Conservation (phyloP, 2,113 vertebrate genomes). For the mouse (Mus musculus) region GRCm39 chr10:52044501-52045000, state of each 20-base stretch:
- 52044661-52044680: background rate
- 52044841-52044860: constrained; percentile 29
- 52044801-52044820: constrained; percentile 82
- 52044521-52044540: background rate
- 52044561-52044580: background rate
- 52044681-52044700: constrained; percentile 77
- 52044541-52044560: background rate
- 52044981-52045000: background rate
- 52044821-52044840: constrained; percentile 84
- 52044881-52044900: fast-evolving
- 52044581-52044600: background rate
- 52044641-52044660: background rate
- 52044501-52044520: background rate
- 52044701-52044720: constrained; percentile 86
- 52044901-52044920: background rate
- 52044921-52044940: background rate
- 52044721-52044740: constrained; percentile 82
- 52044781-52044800: constrained; percentile 86
- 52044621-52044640: constrained; percentile 20
- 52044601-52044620: background rate
- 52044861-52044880: background rate
- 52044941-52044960: too few relatives aligned
- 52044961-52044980: background rate
- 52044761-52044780: constrained; percentile 89
- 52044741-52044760: constrained; percentile 84